Conservation (phyloP, 1,140 invertebrate species). For the Drosophila albomicans region DNA sequence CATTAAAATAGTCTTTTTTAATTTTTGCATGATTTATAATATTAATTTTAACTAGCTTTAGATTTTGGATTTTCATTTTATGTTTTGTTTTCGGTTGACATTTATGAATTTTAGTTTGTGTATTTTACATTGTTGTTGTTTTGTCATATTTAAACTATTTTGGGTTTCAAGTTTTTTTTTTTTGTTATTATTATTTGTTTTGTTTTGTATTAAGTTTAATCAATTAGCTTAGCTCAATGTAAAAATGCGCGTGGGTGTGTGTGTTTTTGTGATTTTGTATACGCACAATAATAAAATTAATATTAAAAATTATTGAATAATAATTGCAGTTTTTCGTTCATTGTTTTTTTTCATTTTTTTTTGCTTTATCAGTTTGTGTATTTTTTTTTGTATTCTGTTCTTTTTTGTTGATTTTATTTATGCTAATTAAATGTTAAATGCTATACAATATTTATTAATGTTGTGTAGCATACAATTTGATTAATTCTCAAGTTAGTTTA, state of each 20-base stretch:
- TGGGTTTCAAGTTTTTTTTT: conserved; percentile 29
- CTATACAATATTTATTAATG: conserved; percentile 71
- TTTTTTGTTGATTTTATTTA: conserved; percentile 62
- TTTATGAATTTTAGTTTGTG: conserved; percentile 76
- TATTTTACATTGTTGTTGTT: conserved; percentile 76
- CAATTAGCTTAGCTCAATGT: conserved; percentile 83
- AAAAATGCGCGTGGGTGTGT: conserved; percentile 66
- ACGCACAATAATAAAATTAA: conserved; percentile 79
- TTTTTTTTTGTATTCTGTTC: conserved; percentile 29
- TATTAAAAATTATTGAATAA: conserved; percentile 84
- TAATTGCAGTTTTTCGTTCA: conserved; percentile 75
- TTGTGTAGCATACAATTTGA: conserved; percentile 80
- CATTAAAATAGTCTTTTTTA: conserved; percentile 82
- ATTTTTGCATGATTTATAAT: conserved; percentile 73
- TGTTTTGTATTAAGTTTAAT: conserved; percentile 70
- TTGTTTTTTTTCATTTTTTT: conserved; percentile 42
- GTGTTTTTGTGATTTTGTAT: conserved; percentile 45
- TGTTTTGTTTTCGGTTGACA: conserved; percentile 57
- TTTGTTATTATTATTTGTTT: conserved; percentile 51
- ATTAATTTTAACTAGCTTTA: conserved; percentile 84
- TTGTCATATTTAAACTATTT: conserved; percentile 66
- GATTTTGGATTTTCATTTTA: conserved; percentile 69
- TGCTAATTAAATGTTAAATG: conserved; percentile 81
- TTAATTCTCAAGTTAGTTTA: conserved; percentile 81
- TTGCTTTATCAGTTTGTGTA: conserved; percentile 25